Evolutionary conservation across 2,888 invertebrate genomes (phyloP).

Genomic region (Drosophila ezoana): DNA sequence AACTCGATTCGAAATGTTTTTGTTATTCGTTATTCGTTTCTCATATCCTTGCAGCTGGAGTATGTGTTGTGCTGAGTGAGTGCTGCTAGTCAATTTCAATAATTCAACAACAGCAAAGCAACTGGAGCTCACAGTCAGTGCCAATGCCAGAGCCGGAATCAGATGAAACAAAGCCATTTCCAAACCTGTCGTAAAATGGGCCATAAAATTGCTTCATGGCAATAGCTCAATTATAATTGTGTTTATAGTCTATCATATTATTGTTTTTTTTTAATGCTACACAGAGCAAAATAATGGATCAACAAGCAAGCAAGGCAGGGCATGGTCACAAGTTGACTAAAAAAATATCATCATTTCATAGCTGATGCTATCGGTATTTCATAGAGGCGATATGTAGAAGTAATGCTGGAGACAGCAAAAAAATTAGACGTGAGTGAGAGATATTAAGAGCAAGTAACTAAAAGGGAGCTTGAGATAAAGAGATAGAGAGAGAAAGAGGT

Average conservation of each 20-base stretch:
- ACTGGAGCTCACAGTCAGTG: conserved; percentile 1
- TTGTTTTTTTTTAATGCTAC: conserved; percentile 1
- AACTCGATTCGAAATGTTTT: conserved; percentile 52
- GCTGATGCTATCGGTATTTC: background rate
- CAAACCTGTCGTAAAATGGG: conserved; percentile 44
- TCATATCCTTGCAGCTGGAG: conserved; percentile 13
- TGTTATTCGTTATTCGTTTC: conserved; percentile 45
- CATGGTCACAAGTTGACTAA: background rate
- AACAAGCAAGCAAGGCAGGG: background rate
- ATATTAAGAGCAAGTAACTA: background rate
- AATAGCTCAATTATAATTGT: conserved; percentile 41
- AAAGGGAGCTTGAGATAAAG: too few relatives aligned
- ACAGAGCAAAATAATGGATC: background rate
- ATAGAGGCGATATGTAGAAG: background rate
- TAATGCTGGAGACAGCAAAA: background rate
- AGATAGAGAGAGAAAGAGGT: background rate
- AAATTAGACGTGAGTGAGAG: background rate
- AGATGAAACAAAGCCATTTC: conserved; percentile 50
- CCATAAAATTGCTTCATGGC: conserved; percentile 45
- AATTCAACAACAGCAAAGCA: conserved; percentile 58
- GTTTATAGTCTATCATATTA: conserved; percentile 34
- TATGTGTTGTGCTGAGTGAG: conserved; percentile 45
- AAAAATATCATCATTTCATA: background rate
- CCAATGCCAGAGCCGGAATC: background rate
- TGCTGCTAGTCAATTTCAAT: conserved; percentile 70